Evolutionary conservation across 1,140 invertebrate species (phyloP), one percentile per base, ranked within the genome.

Genomic region (Hylyphantes graminicola): DNA sequence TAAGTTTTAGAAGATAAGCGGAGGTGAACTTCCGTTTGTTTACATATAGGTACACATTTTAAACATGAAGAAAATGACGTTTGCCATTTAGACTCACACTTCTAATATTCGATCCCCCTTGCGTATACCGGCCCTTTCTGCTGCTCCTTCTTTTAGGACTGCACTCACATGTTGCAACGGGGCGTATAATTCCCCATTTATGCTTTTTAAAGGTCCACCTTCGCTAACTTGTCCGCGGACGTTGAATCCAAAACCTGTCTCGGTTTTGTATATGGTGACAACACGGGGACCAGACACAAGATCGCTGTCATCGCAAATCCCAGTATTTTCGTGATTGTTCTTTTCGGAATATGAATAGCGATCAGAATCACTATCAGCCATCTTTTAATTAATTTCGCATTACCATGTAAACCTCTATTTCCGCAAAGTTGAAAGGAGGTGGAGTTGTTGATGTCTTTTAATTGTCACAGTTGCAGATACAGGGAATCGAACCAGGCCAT

Each of bases 161-260:
- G 98, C 98, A 91, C 96, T 98, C 87, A 99, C 98, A 92, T 99
- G 98, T 92, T 99, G 98, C 87, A 99, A 91, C 83, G 98, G 98
- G 87, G 98, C 98, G 92, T 99, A 99, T 57, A 99, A 91, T 90
- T 98, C 96, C 63, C 96, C 96, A 91, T 99, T 99, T 88, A 99
- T 99, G 89, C 96, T 97, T 89, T 96, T 93, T 88, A 99, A 91
- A 90, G 99, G 97, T 78, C 98, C 98, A 89, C 98, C 98, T 92
- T 99, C 98, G 90, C 96, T 98, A 86, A 99, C 97, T 93, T 99
- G 98, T 86, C 98, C 98, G 88, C 98, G 94, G 86, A 99, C 98
- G 91, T 99, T 99, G 92, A 99, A 99, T 86, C 98, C 98, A 90
- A 99, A 99, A 65, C 98, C 98, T 87, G 97, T 99, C 89, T 98